phyloP scores from a whole-genome alignment of 2,888 invertebrate species.

The Hipparchia sbordonii region DNA sequence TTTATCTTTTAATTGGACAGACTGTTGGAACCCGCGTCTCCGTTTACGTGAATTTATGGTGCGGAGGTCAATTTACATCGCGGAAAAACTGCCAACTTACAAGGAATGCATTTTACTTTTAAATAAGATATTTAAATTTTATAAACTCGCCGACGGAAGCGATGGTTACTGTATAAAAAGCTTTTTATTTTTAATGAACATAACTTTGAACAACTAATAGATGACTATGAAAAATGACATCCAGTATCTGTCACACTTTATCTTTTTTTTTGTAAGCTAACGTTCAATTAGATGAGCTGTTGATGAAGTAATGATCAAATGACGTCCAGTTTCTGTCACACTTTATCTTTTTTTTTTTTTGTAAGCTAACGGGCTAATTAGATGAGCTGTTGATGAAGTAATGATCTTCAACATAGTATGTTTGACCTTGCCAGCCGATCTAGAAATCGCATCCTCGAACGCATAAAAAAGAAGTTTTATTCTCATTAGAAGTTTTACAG shows the following conservation, averaged over 20 bases:
- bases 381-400: background rate
- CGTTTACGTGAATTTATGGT: conserved; percentile 34
- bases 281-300: background rate
- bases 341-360: background rate
- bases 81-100: conserved; percentile 35
- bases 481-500: no score
- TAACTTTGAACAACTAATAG: conserved; percentile 9
- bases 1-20: conserved; percentile 32
- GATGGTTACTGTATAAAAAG: conserved; percentile 28
- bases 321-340: background rate
- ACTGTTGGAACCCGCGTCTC: conserved; percentile 26
- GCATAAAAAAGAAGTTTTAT: no score
- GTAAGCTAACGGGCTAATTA: background rate
- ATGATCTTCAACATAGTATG: no score
- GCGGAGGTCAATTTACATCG: conserved; percentile 36
- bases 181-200: conserved; percentile 28
- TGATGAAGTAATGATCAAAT: background rate
- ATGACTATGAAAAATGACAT: conserved; percentile 11
- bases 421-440: no score
- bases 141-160: conserved; percentile 24
- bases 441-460: no score
- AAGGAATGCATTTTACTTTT: conserved; percentile 31
- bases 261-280: background rate
- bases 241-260: background rate
- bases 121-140: conserved; percentile 34